Base-by-base conservation (phyloP, 92 coral and sea anemone genomes). In the Porites cylindrica region DNA sequence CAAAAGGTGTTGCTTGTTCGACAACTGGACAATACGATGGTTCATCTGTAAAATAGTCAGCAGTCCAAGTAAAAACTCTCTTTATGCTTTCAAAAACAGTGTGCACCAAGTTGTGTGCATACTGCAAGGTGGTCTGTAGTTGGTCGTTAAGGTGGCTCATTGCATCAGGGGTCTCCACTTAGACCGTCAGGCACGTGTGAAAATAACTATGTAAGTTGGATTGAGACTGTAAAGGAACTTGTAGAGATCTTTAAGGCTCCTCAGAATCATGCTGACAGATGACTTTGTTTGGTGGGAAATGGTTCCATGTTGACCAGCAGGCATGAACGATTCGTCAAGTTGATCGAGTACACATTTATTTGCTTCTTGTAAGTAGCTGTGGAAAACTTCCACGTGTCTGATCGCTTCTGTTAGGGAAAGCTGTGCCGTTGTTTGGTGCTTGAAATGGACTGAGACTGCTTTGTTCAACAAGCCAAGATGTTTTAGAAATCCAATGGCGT, bases 401-500 rank as follows among this genome's bases (percentile, higher is more conserved):
- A 76, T 12, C 19, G 68, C 80, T 29, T 76, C 68, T 21, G 19
- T 29, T 70, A 71, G 23, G 60, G 70, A 82, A 32, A 82, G 78
- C 86, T 21, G 54, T 71, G 54, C 80, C 47, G 51, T 62, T 73
- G 71, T 19, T 83, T 83, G 80, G 80, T 73, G 87, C 79, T 82
- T 70, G 18, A 72, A 5, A 67, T 80, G 76, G 85, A 80, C 65
- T 47, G 85, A 80, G 85, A 67, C 66, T 38, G 85, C 85, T 56
- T 82, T 82, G 79, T 21, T 71, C 75, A 80, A 80, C 85, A 80
- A 17, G 82, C 64, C 82, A 56, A 77, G 82, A 56, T 77, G 82
- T 77, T 77, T 77, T 77, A 77, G 82, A 77, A 77, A 77, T 53
- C 67, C 29, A 77, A 21, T 77, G 82, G 82, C 59, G 67, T 66